phyloP scores from a whole-genome alignment of 2,797 vertebrate genomes.

The Borostomias antarcticus region DNA sequence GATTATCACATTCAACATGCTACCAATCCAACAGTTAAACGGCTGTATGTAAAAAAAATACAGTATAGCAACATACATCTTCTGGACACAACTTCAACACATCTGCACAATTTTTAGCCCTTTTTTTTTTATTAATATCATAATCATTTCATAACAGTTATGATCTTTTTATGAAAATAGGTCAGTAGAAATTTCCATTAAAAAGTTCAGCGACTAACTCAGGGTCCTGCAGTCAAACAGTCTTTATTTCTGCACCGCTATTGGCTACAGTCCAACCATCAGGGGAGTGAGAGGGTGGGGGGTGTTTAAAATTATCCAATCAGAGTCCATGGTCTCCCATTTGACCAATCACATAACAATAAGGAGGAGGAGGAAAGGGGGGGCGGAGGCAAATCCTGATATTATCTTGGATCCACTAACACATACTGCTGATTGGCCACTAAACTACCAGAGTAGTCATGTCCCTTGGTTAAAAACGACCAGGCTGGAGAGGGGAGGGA shows the following conservation, averaged over 20 bases:
- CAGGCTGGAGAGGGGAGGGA: conserved; percentile 8
- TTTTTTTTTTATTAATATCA: conserved; percentile 62
- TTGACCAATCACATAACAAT: conserved; percentile 36
- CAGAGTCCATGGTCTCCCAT: conserved; percentile 26
- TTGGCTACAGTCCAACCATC: conserved; percentile 29
- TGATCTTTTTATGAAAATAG: conserved; percentile 68
- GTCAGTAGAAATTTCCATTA: conserved; percentile 61
- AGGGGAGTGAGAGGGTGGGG: not conserved
- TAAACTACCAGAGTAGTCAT: conserved; percentile 10
- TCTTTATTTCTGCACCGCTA: conserved; percentile 36
- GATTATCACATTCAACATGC: no score
- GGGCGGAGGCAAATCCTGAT: not conserved
- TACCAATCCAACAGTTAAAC: no score
- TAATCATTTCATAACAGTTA: conserved; percentile 60
- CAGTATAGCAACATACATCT: no score
- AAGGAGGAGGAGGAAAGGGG: conserved; percentile 7
- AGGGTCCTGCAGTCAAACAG: conserved; percentile 35
- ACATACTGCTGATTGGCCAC: conserved; percentile 6
- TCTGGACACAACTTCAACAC: no score
- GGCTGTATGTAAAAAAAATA: no score
- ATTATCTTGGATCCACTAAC: no score
- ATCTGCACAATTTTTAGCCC: conserved; percentile 22
- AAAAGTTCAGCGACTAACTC: conserved; percentile 53
- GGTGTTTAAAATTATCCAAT: conserved; percentile 44
- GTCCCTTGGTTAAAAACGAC: conserved; percentile 5